Base-by-base conservation (phyloP, 2,888 invertebrate species). In the Drosophila villosipedis region DNA sequence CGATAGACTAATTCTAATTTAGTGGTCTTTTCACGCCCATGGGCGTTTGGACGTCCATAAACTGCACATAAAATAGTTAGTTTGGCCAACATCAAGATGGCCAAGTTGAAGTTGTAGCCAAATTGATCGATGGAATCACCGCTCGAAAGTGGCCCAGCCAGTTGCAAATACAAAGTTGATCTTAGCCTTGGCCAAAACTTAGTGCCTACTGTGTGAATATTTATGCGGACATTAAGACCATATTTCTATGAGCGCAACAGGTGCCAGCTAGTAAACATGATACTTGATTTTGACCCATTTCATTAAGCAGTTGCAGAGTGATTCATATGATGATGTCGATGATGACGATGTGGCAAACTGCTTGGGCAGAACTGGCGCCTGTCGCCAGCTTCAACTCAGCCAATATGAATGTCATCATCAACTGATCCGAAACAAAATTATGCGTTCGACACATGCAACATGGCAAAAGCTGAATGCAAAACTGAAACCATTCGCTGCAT, bases 321-420 rank as follows among this genome's bases (percentile, higher is more conserved):
- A 84, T 76, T 76, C 83, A 85, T 71, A 50, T 68, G 33, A 16
- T 16, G 31, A 54, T 53, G 22, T 9, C 31, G 53, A 12, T 16
- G 37, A 57, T 57, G 28, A 30, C 19, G 57, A 60, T 72, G 55
- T 67, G 57, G 65, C 61, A 55, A 53, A 22, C 25, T 55, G 37
- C 22, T 37, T n/a, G 28, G 37, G 55, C 37, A 19, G n/a, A 39
- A 57, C 71, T 83, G 84, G 84, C 84, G 86, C 84, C 86, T 83
- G 63, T 69, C 69, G 60, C 62, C 66, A 65, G 43, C 52, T 70
- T 43, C 61, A 62, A 25, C 66, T 35, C 37, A 33, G 63, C 39
- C 73, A 67, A 47, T 58, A 82, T 89, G 69, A 84, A 83, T 89
- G 84, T 86, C 84, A 84, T 83, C 85, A 84, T 83, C 85, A 80